Base-by-base conservation (phyloP, 2,888 invertebrate genomes). In the Stenodera caucasica region DNA sequence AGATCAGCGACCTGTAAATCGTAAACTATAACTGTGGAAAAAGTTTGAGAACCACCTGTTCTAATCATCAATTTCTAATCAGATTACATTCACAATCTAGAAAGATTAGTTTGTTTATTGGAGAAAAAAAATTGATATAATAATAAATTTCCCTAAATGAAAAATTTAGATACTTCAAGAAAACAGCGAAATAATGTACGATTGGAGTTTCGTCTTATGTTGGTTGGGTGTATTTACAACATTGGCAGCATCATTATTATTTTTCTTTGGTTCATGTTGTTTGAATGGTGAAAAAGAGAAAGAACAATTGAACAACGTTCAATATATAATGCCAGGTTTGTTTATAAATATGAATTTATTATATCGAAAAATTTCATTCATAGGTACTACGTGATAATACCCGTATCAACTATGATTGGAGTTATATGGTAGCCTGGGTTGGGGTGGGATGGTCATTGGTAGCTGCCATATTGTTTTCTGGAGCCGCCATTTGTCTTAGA, bases 401-500 rank as follows among this genome's bases (percentile, higher is more conserved):
- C 73, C 87, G 90, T 84, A 86, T 91, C 78, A 88, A 88, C 84
- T 96, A 96, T 85, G 96, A 95, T 83, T 97, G 96, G 96, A 96
- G 96, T 76, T 97, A 96, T 86, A 91, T 95, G 86, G 89, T 95
- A 80, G 94, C 96, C 82, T 97, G 96, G 96, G 91, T 94, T 83
- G 96, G 96, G 82, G 94, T 96, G 79, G 94, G 91, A 75, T 90
- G 94, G 84, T 89, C 94, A 77, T 87, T 96, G 80, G 84, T 96
- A 81, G 90, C 94, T 76, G 93, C 95, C 83, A 91, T 96, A 81
- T 87, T 96, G 82, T 91, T 96, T 82, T 92, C 94, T 77, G 93
- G 94, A 80, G 94, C 95, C 77, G 95, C 96, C 80, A 91, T 95
- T 84, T 96, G 96, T 84, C 89, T 96, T 82, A 88, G 94, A 81